A percentile compares a stretch with the other conserved stretches of the same genome.
These are phyloP conservation scores for Mesitornis unicolor DNA, from an alignment of 2,113 vertebrate genomes.

Conservation along the genomic window DNA sequence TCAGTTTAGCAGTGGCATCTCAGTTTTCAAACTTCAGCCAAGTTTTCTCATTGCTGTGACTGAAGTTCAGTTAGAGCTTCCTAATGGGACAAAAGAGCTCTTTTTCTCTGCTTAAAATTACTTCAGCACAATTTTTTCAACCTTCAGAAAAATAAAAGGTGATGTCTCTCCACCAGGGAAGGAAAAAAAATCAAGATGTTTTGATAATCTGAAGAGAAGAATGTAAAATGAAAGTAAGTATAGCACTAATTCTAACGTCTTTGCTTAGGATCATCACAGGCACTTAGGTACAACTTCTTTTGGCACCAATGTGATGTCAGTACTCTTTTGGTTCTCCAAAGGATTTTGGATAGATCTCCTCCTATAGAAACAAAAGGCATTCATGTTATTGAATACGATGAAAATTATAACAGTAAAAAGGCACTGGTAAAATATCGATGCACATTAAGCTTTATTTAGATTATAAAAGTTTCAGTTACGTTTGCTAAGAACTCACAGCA, in stretches of 20 bases:
- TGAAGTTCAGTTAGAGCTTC: neutral
- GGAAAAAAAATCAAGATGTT: neutral
- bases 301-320: neutral
- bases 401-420: neutral
- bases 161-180: neutral
- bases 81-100: slow-evolving; percentile 3
- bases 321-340: neutral
- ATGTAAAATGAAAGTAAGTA: neutral
- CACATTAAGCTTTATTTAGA: neutral
- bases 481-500: neutral
- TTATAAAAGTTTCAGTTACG: neutral
- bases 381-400: neutral
- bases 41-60: slow-evolving; percentile 1
- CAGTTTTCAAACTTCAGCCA: slow-evolving; percentile 36
- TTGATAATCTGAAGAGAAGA: neutral
- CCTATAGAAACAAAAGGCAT: neutral
- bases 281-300: neutral
- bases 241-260: neutral
- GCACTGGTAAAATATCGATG: neutral
- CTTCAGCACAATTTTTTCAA: neutral
- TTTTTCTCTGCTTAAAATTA: slow-evolving; percentile 2
- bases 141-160: neutral
- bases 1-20: slow-evolving; percentile 31
- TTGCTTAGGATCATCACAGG: neutral
- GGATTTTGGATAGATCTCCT: neutral